Percentiles rank a stretch among this genome's conserved stretches.
These are phyloP conservation scores for Cyprinodon variegatus DNA, from an alignment of 2,113 vertebrate genomes.

Conservation along the genomic window DNA sequence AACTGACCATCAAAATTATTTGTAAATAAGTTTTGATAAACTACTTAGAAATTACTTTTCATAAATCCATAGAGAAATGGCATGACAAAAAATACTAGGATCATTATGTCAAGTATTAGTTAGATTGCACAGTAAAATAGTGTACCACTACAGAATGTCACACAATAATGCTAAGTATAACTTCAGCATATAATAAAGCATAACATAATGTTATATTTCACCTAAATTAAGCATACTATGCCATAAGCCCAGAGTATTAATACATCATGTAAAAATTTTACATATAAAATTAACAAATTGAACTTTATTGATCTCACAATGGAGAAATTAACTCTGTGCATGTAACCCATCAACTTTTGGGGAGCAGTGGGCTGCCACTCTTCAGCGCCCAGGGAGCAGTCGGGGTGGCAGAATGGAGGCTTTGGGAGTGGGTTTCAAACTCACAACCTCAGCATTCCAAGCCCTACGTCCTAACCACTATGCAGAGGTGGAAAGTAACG, in stretches of 20 bases:
- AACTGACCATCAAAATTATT: slow-evolving; percentile 26
- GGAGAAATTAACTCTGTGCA: too few species aligned
- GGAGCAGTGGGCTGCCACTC: too few species aligned
- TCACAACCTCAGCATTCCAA: too few species aligned
- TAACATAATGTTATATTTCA: neutral
- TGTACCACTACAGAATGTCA: neutral
- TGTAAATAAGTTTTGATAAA: slow-evolving; percentile 33
- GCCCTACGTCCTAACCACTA: too few species aligned
- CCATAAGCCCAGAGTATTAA: neutral
- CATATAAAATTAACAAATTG: neutral
- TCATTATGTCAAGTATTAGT: neutral
- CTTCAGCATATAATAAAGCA: neutral
- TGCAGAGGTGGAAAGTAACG: too few species aligned
- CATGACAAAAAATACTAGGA: neutral
- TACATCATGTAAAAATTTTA: neutral
- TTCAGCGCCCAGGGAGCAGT: too few species aligned
- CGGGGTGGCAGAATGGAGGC: too few species aligned
- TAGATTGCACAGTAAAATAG: neutral
- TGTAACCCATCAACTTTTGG: too few species aligned
- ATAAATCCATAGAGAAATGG: neutral
- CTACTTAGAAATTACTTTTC: too few species aligned
- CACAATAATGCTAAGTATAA: neutral
- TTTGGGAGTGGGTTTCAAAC: too few species aligned
- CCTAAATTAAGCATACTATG: too few species aligned
- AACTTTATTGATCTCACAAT: too few species aligned